Evolutionary conservation across 2,888 invertebrate species (phyloP), one percentile per base, ranked within the genome.

Genomic region (Onchidella celtica): DNA sequence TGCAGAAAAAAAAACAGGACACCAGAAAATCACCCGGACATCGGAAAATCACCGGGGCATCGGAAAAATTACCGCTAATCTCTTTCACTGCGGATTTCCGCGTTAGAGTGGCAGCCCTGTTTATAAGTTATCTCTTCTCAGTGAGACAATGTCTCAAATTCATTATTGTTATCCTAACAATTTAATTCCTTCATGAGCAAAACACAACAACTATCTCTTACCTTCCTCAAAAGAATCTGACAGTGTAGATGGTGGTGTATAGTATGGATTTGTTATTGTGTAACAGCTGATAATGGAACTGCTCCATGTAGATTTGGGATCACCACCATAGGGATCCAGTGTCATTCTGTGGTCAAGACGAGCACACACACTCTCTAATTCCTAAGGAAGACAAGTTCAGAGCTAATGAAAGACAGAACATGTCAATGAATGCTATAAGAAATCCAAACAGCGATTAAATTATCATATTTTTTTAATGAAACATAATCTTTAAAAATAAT

Each of bases 151-250:
- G n/a, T n/a, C n/a, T n/a, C n/a, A n/a, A n/a, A n/a, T n/a, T n/a
- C n/a, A n/a, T n/a, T n/a, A n/a, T n/a, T n/a, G n/a, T n/a, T n/a
- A n/a, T n/a, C n/a, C n/a, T n/a, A n/a, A n/a, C n/a, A n/a, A n/a
- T n/a, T n/a, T n/a, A n/a, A n/a, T n/a, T n/a, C n/a, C n/a, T n/a
- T n/a, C n/a, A n/a, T n/a, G n/a, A n/a, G n/a, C n/a, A n/a, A n/a
- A n/a, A n/a, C n/a, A n/a, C n/a, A n/a, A n/a, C n/a, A n/a, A n/a
- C n/a, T n/a, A n/a, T n/a, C n/a, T n/a, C n/a, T n/a, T 86, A 90
- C 91, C 87, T 83, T 91, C 91, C 74, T 91, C 91, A 83, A 89
- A 90, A 0, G 91, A 91, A 66, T 91, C 91, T 21, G 84, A 80
- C 9, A 88, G 76, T 55, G 72, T 85, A 9, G 84, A 40, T 3